phyloP scores from a whole-genome alignment of 2,888 invertebrate species.

The Lasioglossum marginatum region DNA sequence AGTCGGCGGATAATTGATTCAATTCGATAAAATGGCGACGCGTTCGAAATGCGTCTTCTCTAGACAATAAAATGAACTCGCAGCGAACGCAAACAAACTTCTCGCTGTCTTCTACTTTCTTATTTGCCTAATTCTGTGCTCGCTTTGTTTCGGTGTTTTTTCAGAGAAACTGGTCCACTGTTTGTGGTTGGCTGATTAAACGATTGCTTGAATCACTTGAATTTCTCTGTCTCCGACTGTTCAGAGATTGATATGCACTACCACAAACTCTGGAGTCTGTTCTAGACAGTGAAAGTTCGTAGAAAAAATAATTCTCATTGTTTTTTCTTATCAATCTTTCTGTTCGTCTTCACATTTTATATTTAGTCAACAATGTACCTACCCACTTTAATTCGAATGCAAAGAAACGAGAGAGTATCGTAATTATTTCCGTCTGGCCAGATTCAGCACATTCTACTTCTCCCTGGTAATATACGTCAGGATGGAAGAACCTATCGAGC shows the following conservation, averaged over 20 bases:
- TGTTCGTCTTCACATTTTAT: too few relatives aligned
- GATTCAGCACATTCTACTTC: background rate
- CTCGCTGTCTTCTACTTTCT: conserved; percentile 10
- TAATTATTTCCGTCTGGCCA: background rate
- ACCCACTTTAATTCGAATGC: background rate
- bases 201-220: background rate
- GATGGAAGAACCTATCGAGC: background rate
- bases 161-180: background rate
- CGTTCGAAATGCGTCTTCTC: background rate
- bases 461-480: background rate
- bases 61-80: background rate
- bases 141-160: background rate
- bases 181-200: background rate
- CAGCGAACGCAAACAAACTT: conserved; percentile 28
- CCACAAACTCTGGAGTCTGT: too few relatives aligned
- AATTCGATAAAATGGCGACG: background rate
- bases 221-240: background rate
- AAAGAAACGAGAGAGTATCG: background rate
- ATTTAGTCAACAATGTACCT: too few relatives aligned
- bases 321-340: too few relatives aligned
- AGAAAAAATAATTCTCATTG: too few relatives aligned
- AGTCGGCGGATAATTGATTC: conserved; percentile 24
- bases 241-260: background rate
- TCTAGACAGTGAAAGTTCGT: too few relatives aligned
- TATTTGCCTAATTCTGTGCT: background rate